Percentiles rank a stretch among this genome's conserved stretches.
phyloP scores from a whole-genome alignment of 2,888 invertebrate species.

The Dendrolimus pini region DNA sequence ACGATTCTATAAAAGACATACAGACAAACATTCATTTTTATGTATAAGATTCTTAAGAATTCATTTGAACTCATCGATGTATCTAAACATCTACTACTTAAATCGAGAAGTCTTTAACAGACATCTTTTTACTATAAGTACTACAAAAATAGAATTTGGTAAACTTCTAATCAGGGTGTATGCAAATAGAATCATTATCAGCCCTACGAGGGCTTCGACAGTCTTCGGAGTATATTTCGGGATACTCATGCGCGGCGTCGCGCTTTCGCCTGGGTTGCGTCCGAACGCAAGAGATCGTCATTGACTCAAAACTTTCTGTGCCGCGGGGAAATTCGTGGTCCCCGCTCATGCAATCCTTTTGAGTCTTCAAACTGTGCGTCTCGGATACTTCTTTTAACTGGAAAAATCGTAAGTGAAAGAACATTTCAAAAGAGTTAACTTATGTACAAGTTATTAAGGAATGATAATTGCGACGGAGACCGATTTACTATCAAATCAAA shows the following conservation, averaged over 20 bases:
- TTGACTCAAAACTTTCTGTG: conserved; percentile 26
- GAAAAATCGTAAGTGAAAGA: conserved; percentile 1
- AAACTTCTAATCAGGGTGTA: background rate
- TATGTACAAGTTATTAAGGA: too few relatives aligned
- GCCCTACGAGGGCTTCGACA: background rate
- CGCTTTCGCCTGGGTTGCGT: conserved; percentile 31
- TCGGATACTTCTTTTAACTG: conserved; percentile 31
- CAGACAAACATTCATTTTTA: too few relatives aligned
- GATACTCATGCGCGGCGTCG: conserved; percentile 4
- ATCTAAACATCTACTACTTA: too few relatives aligned
- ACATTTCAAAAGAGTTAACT: too few relatives aligned
- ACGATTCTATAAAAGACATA: too few relatives aligned
- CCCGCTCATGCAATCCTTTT: conserved; percentile 22
- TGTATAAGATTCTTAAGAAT: too few relatives aligned
- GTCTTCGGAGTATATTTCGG: background rate
- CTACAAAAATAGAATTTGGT: too few relatives aligned
- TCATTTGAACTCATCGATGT: too few relatives aligned
- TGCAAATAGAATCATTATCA: background rate
- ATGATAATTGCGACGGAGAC: too few relatives aligned
- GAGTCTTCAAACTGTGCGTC: conserved; percentile 11
- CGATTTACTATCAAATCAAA: too few relatives aligned
- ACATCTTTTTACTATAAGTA: too few relatives aligned
- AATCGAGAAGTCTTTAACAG: too few relatives aligned
- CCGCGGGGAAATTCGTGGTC: conserved; percentile 17
- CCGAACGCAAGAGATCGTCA: conserved; percentile 34